These are phyloP conservation scores for Vulpes lagopus DNA, from an alignment of 2,113 vertebrate genomes.

Conservation along the genomic window DNA sequence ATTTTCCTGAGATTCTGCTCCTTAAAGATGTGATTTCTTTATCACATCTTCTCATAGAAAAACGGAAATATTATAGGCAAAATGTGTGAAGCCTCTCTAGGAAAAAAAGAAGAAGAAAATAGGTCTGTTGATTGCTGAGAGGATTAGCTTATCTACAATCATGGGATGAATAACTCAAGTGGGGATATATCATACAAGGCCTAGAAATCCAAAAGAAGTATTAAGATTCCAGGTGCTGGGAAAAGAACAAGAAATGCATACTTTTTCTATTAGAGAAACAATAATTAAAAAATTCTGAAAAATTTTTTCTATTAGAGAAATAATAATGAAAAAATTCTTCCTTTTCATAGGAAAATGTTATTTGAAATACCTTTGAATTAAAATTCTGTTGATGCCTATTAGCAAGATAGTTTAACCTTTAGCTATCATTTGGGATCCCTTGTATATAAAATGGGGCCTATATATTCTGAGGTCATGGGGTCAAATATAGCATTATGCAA, in stretches of 20 bases:
- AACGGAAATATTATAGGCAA: neutral
- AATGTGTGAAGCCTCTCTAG: neutral
- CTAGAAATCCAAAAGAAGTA: neutral
- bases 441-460: neutral
- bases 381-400: neutral
- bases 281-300: neutral
- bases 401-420: neutral
- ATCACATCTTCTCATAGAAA: neutral
- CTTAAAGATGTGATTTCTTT: neutral
- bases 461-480: neutral
- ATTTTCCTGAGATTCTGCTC: neutral
- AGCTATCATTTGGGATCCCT: neutral
- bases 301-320: neutral
- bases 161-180: neutral
- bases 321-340: neutral
- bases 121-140: neutral
- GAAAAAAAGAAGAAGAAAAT: neutral
- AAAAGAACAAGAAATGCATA: neutral
- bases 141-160: neutral
- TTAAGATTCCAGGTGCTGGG: neutral
- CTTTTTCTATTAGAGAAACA: neutral
- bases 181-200: accelerated
- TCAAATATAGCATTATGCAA: neutral
- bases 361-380: neutral
- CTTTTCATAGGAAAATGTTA: neutral